Conservation (phyloP, 1,140 invertebrate genomes). For the Brachystomella parvula region DNA sequence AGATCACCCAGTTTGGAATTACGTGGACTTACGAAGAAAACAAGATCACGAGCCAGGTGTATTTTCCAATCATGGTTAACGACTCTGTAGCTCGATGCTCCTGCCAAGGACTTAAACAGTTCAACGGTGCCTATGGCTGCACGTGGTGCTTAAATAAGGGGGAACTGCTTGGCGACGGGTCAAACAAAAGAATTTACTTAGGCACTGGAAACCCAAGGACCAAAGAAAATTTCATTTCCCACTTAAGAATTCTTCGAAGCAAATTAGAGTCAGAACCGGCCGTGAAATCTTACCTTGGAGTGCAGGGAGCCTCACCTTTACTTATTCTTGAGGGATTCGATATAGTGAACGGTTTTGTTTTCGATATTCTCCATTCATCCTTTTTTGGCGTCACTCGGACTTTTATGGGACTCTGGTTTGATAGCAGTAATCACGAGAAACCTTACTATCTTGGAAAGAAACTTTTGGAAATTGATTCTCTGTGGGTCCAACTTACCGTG, state of each 20-base stretch:
- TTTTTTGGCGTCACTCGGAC: conserved; percentile 31
- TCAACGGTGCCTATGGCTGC: conserved; percentile 25
- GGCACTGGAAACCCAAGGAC: neutral
- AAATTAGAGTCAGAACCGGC: neutral
- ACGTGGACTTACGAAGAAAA: conserved; percentile 6
- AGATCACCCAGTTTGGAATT: conserved; percentile 2
- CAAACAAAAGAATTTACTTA: conserved; percentile 20
- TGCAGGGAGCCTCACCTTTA: conserved; percentile 10
- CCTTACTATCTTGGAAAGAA: conserved; percentile 26
- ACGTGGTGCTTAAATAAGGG: conserved; percentile 23
- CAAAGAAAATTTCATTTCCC: conserved; percentile 1
- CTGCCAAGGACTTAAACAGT: conserved; percentile 22
- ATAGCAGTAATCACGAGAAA: conserved; percentile 19
- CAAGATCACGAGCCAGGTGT: neutral
- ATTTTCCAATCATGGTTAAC: neutral
- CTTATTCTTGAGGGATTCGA: conserved; percentile 35
- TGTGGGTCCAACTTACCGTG: conserved; percentile 18
- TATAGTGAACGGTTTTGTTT: conserved; percentile 36
- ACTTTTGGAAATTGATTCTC: conserved; percentile 19
- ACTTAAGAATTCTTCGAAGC: conserved; percentile 10
- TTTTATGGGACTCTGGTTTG: conserved; percentile 31
- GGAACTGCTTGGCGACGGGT: conserved; percentile 32
- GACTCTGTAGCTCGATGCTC: conserved; percentile 26
- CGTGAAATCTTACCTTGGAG: neutral
- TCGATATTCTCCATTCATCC: conserved; percentile 37